Evolutionary conservation across 2,888 invertebrate species (phyloP).

Genomic region (Eupithecia exiguata): DNA sequence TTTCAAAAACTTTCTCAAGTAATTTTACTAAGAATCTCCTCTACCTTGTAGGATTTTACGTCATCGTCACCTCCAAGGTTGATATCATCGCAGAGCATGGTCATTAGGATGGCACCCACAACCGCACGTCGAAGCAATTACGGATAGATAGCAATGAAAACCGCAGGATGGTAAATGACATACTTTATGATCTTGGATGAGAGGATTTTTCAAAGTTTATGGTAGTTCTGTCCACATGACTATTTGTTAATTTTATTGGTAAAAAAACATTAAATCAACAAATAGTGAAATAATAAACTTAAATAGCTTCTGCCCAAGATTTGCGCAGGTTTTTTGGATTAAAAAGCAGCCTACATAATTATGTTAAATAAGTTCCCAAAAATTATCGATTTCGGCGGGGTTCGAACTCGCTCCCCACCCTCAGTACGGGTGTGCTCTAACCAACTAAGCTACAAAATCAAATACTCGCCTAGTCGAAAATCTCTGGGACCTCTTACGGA

Average conservation of each 20-base stretch:
- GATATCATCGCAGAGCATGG: constrained; percentile 65
- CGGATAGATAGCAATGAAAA: constrained; percentile 67
- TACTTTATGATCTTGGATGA: constrained; percentile 11
- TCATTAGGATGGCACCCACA: constrained; percentile 73
- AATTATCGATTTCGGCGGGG: too few relatives aligned
- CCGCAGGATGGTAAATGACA: constrained; percentile 55
- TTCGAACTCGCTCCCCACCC: too few relatives aligned
- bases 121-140: constrained; percentile 80
- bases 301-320: not conserved
- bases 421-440: too few relatives aligned
- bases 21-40: not conserved
- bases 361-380: too few relatives aligned
- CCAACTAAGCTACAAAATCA: too few relatives aligned
- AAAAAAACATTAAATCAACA: not conserved
- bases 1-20: too few relatives aligned
- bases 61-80: constrained; percentile 63
- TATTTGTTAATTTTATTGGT: not conserved
- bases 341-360: too few relatives aligned
- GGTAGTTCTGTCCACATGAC: not conserved
- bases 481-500: too few relatives aligned
- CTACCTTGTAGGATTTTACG: constrained; percentile 9
- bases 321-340: too few relatives aligned
- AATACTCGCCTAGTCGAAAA: too few relatives aligned
- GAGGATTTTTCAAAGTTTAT: not conserved
- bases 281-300: too few relatives aligned